Evolutionary conservation across 2,888 invertebrate genomes (phyloP), one percentile per base, ranked within the genome.

Genomic region (Melinaea menophilus): DNA sequence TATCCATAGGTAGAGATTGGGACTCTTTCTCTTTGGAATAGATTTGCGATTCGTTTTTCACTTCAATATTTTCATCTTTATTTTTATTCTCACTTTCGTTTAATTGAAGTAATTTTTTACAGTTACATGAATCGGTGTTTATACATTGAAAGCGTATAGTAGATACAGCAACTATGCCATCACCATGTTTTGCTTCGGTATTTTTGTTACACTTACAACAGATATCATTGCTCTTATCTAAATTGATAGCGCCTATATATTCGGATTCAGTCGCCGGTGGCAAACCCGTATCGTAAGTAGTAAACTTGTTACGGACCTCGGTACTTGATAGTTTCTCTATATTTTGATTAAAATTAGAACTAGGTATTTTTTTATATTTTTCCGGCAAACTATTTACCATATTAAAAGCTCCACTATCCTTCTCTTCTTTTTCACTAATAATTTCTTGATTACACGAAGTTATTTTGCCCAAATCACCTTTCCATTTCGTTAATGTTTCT

Each of bases 201-300:
- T 69, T 31, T n/a, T 37, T 56, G n/a, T 64, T 47, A 72, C 77
- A 78, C 72, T 79, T 80, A 69, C 76, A 79, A 58, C 69, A 54
- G 57, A 74, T 73, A 64, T 85, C 81, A 67, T 77, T 77, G 71
- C 83, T 85, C 75, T 82, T 86, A 55, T 88, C 84, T 62, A 86
- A 78, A 78, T 84, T 82, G 33, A 86, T 71, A 13, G 77, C 76
- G 37, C 81, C 83, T 69, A 88, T 83, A 67, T 84, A 86, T 72
- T 82, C 83, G 45, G 87, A 87, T 67, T 78, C 75, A 12, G 78
- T 81, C n/a, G 71, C 67, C 34, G 63, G 51, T 11, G 74, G 75
- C 46, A 73, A 57, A 5, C 33, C 60, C 47, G 60, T 59, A 12
- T 66, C 62, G 56, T 61, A 54, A 48, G 71, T 62, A 12, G 58